Evolutionary conservation across 2,888 invertebrate species (phyloP).

Genomic region (Clanis bilineata): DNA sequence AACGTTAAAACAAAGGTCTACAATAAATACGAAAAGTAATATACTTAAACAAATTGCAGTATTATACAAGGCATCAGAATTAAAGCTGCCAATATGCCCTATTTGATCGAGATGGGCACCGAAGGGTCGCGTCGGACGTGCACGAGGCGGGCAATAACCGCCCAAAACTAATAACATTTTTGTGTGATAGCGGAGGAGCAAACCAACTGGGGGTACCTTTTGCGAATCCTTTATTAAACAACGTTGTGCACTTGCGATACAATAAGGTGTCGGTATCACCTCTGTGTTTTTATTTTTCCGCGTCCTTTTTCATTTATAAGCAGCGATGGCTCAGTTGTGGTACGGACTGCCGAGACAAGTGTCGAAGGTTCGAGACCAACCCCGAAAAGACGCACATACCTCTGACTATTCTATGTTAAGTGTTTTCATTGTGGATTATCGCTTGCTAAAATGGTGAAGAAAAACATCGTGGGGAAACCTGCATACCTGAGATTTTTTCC

Average conservation of each 20-base stretch:
- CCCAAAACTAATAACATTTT: conserved; percentile 80
- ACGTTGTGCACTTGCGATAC: conserved; percentile 70
- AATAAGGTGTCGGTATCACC: conserved; percentile 49
- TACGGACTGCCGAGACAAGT: too few species aligned
- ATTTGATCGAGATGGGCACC: conserved; percentile 59
- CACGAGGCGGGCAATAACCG: conserved; percentile 71
- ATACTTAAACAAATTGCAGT: background rate
- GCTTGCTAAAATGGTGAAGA: too few species aligned
- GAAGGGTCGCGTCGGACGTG: conserved; percentile 48
- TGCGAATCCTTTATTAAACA: conserved; percentile 63
- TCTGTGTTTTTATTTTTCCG: background rate
- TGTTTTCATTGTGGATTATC: too few species aligned
- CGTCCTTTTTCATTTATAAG: too few species aligned
- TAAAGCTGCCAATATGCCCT: conserved; percentile 61
- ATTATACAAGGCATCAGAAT: conserved; percentile 29
- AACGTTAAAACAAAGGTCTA: background rate
- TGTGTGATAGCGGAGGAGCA: conserved; percentile 70
- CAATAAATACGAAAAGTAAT: background rate
- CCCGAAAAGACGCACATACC: too few species aligned
- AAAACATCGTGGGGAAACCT: too few species aligned
- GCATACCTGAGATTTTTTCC: too few species aligned
- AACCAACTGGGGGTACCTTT: conserved; percentile 63
- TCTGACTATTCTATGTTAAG: too few species aligned
- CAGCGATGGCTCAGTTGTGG: too few species aligned
- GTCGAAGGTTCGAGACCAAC: too few species aligned